phyloP scores from a whole-genome alignment of 1,140 invertebrate species.

The Ctenoplectra terminalis region DNA sequence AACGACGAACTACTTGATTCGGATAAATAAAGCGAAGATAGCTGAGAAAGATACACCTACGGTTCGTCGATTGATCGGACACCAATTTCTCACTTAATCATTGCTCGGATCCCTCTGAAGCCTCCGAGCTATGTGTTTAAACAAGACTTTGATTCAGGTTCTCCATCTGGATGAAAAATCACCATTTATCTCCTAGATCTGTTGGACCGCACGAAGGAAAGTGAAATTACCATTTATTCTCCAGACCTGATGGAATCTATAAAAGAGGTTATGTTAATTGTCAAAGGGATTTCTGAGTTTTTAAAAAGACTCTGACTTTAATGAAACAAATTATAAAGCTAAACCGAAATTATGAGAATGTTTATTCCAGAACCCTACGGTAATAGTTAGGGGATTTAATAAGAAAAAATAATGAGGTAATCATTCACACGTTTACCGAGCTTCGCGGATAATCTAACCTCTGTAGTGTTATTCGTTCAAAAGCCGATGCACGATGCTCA shows the following conservation, averaged over 20 bases:
- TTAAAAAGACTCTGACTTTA: too few relatives aligned
- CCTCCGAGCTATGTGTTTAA: neutral
- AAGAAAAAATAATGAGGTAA: neutral
- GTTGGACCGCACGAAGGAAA: too few relatives aligned
- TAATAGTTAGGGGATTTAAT: too few relatives aligned
- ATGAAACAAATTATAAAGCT: too few relatives aligned
- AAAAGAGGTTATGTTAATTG: neutral
- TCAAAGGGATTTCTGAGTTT: too few relatives aligned
- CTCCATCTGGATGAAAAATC: neutral
- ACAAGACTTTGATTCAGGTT: neutral
- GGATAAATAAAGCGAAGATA: conserved; percentile 43
- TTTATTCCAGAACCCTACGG: too few relatives aligned
- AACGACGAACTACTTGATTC: conserved; percentile 59
- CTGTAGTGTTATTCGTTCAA: neutral
- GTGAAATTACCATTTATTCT: neutral
- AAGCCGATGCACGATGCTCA: neutral
- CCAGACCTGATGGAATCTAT: neutral
- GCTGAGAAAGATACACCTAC: conserved; percentile 34
- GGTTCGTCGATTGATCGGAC: conserved; percentile 18
- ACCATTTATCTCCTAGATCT: neutral
- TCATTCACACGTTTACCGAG: neutral
- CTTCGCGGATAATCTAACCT: neutral
- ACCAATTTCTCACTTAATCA: conserved; percentile 30
- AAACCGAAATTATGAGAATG: too few relatives aligned
- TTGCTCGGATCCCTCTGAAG: too few relatives aligned